A percentile compares a stretch with the other conserved stretches of the same genome.
phyloP scores from a whole-genome alignment of 2,113 vertebrate species.

The Mastomys natalensis region DNA sequence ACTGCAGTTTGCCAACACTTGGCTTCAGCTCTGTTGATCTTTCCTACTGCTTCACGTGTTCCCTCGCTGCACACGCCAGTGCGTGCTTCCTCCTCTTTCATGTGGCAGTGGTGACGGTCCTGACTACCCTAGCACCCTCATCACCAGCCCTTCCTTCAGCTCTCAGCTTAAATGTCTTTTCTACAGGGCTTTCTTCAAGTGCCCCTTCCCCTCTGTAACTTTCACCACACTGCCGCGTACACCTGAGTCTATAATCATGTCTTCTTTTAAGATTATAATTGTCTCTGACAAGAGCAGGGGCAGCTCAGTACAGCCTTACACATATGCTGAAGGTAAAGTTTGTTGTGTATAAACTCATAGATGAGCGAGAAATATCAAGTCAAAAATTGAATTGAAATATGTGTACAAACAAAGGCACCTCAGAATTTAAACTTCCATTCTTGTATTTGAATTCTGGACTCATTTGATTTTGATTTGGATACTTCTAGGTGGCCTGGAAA shows the following conservation, averaged over 20 bases:
- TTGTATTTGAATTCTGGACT: neutral
- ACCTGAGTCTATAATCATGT: neutral
- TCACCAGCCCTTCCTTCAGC: neutral
- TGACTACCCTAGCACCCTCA: neutral
- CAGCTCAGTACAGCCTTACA: neutral
- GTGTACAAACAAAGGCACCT: conserved; percentile 9
- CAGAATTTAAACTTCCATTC: neutral
- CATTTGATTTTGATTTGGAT: neutral
- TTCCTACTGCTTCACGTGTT: neutral
- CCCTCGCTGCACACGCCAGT: neutral
- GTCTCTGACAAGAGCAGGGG: neutral
- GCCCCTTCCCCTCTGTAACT: neutral
- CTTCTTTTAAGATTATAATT: neutral
- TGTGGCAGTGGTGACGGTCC: neutral
- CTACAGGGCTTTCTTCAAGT: neutral
- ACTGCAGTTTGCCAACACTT: neutral
- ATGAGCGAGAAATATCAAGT: conserved; percentile 22
- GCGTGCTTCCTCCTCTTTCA: neutral
- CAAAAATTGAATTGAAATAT: neutral
- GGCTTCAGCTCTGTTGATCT: neutral
- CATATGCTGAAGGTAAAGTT: neutral
- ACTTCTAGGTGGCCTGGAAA: neutral
- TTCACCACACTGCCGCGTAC: neutral
- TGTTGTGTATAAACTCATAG: neutral
- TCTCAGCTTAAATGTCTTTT: neutral